phyloP scores from a whole-genome alignment of 2,797 vertebrate species.

The Threskiornis aethiopicus region DNA sequence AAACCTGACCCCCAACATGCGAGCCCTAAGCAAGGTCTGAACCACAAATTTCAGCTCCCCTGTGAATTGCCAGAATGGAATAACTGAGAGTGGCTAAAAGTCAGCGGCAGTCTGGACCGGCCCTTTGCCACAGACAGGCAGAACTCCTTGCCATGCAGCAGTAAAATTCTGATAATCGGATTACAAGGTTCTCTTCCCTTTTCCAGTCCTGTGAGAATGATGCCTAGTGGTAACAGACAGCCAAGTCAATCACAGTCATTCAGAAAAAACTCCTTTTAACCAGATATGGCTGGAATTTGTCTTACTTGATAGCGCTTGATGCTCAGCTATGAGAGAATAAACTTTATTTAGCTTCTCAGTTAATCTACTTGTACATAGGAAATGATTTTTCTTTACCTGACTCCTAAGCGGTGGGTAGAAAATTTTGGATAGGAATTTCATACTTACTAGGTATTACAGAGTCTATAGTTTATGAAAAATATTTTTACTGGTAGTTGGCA shows the following conservation, averaged over 20 bases:
- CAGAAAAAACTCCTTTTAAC: not conserved
- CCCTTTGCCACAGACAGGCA: not conserved
- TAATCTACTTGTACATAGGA: not conserved
- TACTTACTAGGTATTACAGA: not conserved
- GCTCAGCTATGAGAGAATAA: not conserved
- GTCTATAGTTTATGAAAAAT: not conserved
- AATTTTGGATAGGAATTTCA: not conserved
- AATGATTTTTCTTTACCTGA: not conserved
- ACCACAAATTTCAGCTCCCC: not conserved
- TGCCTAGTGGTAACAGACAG: not conserved
- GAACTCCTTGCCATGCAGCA: not conserved
- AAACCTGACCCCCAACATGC: rapidly evolving
- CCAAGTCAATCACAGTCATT: not conserved
- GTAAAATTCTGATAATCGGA: not conserved
- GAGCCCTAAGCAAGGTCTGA: not conserved
- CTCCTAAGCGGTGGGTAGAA: not conserved
- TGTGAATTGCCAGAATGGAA: not conserved
- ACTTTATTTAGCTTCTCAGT: not conserved
- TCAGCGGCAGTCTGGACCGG: not conserved
- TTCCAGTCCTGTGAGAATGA: not conserved
- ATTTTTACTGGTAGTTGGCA: not conserved
- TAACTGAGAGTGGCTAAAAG: not conserved
- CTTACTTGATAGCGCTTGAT: not conserved
- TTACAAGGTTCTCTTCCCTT: not conserved
- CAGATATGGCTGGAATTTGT: not conserved